Percentiles rank a stretch among this genome's conserved stretches.
Evolutionary conservation across 2,797 vertebrate genomes (phyloP).

Genomic region (Scomberomorus guttatus): DNA sequence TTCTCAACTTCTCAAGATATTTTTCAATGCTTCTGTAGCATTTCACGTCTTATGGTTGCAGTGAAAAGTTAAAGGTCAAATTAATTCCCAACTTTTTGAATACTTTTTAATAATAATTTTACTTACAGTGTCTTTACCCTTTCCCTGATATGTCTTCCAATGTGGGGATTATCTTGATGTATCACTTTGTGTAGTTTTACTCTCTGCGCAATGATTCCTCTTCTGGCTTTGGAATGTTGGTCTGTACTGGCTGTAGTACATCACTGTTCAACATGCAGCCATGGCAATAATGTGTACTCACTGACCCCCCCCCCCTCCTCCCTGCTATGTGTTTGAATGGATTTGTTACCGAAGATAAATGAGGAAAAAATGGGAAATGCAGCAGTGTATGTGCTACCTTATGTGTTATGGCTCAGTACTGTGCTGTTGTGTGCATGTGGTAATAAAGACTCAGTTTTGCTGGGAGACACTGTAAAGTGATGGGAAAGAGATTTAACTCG

Average conservation of each 20-base stretch:
- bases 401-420: constrained; percentile 6
- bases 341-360: background rate
- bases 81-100: too few species aligned
- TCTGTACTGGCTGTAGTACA: too few species aligned
- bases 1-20: background rate
- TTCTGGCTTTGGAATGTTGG: background rate
- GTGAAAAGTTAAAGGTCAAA: too few species aligned
- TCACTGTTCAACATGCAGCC: background rate
- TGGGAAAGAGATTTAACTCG: constrained; percentile 22
- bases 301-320: background rate
- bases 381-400: background rate
- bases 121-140: background rate
- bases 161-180: background rate
- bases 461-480: constrained; percentile 21
- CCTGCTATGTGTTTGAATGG: constrained; percentile 4
- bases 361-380: constrained; percentile 25
- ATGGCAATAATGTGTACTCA: background rate
- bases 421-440: background rate
- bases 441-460: constrained; percentile 18
- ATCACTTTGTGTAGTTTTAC: background rate
- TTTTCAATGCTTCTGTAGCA: background rate
- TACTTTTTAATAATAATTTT: background rate
- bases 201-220: background rate
- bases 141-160: background rate
- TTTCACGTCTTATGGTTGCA: background rate